phyloP scores from a whole-genome alignment of 2,888 invertebrate genomes.

The Cylindroiulus punctatus region DNA sequence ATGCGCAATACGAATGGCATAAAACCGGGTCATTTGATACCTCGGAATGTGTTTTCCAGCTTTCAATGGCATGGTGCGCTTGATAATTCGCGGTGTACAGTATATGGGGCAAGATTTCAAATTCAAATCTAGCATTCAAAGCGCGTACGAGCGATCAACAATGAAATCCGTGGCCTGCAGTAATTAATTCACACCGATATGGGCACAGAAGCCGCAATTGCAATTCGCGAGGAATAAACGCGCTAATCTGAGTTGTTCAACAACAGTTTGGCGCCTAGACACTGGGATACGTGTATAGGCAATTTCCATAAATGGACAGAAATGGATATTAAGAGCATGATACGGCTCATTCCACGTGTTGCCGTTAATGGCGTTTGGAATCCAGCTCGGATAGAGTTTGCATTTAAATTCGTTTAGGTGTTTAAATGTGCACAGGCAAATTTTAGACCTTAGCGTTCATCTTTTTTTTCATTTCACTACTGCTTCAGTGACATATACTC shows the following conservation, averaged over 20 bases:
- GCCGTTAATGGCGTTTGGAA: not conserved
- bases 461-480: too few relatives aligned
- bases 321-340: not conserved
- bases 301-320: not conserved
- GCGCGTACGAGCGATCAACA: not conserved
- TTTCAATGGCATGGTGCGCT: not conserved
- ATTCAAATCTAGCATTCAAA: not conserved
- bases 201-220: not conserved
- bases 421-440: not conserved
- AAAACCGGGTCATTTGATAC: not conserved
- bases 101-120: not conserved
- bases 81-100: not conserved
- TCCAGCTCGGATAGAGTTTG: not conserved
- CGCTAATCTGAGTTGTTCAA: not conserved
- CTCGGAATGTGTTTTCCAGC: conserved; percentile 1
- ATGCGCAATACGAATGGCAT: too few relatives aligned
- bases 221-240: not conserved
- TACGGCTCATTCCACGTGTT: not conserved
- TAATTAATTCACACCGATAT: not conserved
- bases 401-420: not conserved
- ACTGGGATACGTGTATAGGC: not conserved
- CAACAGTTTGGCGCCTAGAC: conserved; percentile 14
- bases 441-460: not conserved
- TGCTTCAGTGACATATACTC: too few relatives aligned
- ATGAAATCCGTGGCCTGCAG: not conserved